Percentiles rank a stretch among this genome's conserved stretches.
These are phyloP conservation scores for Enteromius radiatus DNA, from an alignment of 2,797 vertebrate species.

Conservation along the genomic window DNA sequence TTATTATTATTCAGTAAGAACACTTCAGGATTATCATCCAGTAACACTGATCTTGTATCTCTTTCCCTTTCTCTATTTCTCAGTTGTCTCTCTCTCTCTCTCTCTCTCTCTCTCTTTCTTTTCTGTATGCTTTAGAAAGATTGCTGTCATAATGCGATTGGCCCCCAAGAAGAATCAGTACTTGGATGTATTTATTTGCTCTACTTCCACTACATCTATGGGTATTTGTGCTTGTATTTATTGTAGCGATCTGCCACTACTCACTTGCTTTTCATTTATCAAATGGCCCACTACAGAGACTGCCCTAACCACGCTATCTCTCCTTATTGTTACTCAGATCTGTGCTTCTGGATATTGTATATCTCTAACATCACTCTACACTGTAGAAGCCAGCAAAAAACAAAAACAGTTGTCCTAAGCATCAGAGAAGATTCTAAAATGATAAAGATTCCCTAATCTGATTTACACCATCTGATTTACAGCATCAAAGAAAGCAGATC, in stretches of 20 bases:
- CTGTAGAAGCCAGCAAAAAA: constrained; percentile 35
- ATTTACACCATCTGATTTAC: constrained; percentile 20
- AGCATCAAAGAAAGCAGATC: constrained; percentile 34
- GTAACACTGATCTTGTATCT: constrained; percentile 22
- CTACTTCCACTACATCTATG: constrained; percentile 69
- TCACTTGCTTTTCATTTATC: constrained; percentile 84
- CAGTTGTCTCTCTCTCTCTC: neutral
- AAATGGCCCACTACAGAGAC: constrained; percentile 67
- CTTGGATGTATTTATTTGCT: constrained; percentile 69
- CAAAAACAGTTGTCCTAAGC: neutral
- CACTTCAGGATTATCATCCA: constrained; percentile 10
- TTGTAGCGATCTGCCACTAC: constrained; percentile 77
- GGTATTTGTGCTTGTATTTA: constrained; percentile 72
- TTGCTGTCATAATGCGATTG: constrained; percentile 55
- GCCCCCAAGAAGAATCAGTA: constrained; percentile 57
- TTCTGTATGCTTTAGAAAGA: constrained; percentile 2
- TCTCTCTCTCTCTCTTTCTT: neutral
- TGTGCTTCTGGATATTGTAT: constrained; percentile 67
- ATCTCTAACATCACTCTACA: constrained; percentile 74
- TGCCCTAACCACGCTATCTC: constrained; percentile 72
- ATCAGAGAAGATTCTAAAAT: neutral
- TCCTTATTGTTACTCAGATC: constrained; percentile 76
- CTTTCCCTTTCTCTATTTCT: neutral
- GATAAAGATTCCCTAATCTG: neutral
- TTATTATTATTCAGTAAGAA: constrained; percentile 1